Evolutionary conservation across 2,797 vertebrate species (phyloP), one percentile per base, ranked within the genome.

Genomic region (Liparis tanakae): DNA sequence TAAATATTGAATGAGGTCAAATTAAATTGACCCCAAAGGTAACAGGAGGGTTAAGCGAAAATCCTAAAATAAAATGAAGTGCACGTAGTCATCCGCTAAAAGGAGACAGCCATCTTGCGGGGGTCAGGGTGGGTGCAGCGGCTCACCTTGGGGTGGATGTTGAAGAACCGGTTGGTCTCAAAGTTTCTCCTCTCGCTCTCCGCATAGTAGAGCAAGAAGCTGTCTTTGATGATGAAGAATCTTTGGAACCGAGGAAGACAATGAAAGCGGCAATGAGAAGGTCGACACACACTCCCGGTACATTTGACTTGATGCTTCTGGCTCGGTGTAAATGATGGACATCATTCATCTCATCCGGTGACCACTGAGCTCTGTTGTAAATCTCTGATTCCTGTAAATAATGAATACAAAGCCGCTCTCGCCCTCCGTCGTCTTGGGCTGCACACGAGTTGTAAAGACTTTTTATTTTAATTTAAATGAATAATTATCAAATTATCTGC

Each of bases 171-270:
- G 88, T 97, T 97, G 86, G 91, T 96, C 93, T 99, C 98, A 83
- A 99, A 99, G 92, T 85, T 97, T 85, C 92, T 97, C 90, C 95
- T 98, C 86, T 99, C 97, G 0, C 87, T 97, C 89, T 99, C 98
- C 15, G 96, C 96, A 67, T 99, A 99, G 85, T 99, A 99, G 17
- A 99, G 96, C 82, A 99, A 88, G 90, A 99, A 99, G 84, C 98
- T 98, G 91, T 99, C 98, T 91, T 99, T 99, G 93, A 99, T 96
- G 87, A 99, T 96, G 91, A 98, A 99, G 92, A 99, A 99, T 85
- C 97, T 96, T 75, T 30, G 70, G 70, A 30, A 76, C 5, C 37
- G 36, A 76, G 68, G 82, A 87, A 86, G 83, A 87, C 59, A 81
- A 76, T 15, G 65, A 80, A 61, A 83, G 78, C 70, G 82, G 72